Conservation (phyloP, 2,113 vertebrate species). For the Xenopus borealis region DNA sequence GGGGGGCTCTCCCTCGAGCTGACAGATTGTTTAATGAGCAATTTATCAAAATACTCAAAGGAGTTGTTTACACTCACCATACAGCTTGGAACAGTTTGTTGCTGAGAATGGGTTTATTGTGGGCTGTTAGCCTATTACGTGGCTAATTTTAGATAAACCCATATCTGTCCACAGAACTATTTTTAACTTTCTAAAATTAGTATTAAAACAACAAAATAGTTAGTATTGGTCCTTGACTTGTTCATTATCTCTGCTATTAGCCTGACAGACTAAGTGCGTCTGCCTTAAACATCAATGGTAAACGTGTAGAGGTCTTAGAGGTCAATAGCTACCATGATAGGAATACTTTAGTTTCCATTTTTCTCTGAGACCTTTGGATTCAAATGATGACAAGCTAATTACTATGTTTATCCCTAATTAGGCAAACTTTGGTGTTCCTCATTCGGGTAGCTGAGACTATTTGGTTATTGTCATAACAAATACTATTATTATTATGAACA, state of each 20-base stretch:
- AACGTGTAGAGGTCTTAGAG: constrained; percentile 78
- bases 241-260: constrained; percentile 79
- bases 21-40: neutral
- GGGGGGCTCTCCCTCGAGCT: constrained; percentile 13
- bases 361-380: constrained; percentile 69
- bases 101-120: constrained; percentile 54
- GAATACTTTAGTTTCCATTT: constrained; percentile 68
- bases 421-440: constrained; percentile 40
- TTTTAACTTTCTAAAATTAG: constrained; percentile 90
- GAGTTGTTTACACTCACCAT: constrained; percentile 51
- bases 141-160: constrained; percentile 66
- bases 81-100: constrained; percentile 41
- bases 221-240: constrained; percentile 83
- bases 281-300: constrained; percentile 85
- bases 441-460: constrained; percentile 9
- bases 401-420: constrained; percentile 69
- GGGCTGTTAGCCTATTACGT: constrained; percentile 57
- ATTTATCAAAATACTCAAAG: constrained; percentile 47
- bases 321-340: constrained; percentile 88
- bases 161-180: constrained; percentile 74
- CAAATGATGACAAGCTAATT: constrained; percentile 93
- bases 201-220: constrained; percentile 71
- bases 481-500: neutral
- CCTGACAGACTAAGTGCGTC: constrained; percentile 77
- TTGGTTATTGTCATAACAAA: constrained; percentile 23